Conservation (phyloP, 64 coral and sea anemone genomes). For the Orbicella faveolata region DNA sequence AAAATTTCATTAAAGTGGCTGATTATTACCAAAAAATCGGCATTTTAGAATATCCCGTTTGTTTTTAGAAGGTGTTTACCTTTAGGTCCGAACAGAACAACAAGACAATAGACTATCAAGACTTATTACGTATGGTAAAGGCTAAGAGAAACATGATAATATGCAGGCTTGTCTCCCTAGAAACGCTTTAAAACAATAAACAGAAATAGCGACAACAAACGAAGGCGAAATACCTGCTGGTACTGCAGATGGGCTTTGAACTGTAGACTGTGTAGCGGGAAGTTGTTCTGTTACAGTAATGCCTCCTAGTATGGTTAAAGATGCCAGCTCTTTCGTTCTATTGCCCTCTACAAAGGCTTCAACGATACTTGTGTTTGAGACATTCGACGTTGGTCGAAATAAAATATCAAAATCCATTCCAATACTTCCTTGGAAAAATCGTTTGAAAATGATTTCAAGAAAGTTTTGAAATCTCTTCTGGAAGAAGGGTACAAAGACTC, state of each 20-base stretch:
- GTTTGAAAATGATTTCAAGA: neutral
- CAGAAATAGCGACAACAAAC: no score
- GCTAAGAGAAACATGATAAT: no score
- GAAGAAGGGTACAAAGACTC: neutral
- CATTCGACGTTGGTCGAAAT: neutral
- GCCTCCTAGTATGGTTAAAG: neutral
- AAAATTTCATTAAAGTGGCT: no score
- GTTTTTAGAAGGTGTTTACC: no score
- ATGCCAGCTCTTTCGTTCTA: neutral
- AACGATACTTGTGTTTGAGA: neutral
- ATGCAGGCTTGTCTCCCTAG: no score
- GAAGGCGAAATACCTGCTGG: neutral
- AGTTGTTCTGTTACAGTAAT: neutral
- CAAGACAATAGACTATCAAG: no score
- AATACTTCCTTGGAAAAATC: constrained; percentile 10
- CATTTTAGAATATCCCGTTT: no score
- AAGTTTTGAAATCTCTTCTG: neutral
- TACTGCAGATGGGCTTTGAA: neutral
- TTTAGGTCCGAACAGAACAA: no score
- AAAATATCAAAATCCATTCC: neutral
- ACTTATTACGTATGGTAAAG: no score
- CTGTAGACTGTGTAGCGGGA: neutral
- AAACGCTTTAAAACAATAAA: no score
- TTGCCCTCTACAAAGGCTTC: neutral
- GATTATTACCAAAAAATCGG: no score